phyloP scores from a whole-genome alignment of 2,888 invertebrate species.

The Lithophane leautieri region DNA sequence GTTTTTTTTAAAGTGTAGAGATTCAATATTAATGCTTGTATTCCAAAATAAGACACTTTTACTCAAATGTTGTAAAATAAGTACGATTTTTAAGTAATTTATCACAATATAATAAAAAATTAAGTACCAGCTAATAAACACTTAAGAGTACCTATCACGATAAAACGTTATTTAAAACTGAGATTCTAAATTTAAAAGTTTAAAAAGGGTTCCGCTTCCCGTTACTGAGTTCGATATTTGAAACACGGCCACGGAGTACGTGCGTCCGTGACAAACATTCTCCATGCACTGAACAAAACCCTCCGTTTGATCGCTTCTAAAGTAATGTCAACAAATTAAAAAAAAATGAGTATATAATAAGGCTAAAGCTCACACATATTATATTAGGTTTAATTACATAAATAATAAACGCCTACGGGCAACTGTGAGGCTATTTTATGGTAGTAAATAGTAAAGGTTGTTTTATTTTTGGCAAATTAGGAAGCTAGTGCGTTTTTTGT shows the following conservation, averaged over 20 bases:
- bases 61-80: neutral
- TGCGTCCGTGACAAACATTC: constrained; percentile 56
- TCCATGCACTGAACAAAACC: constrained; percentile 55
- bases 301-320: constrained; percentile 31
- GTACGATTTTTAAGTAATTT: constrained; percentile 21
- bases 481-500: neutral
- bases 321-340: constrained; percentile 51
- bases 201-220: constrained; percentile 17
- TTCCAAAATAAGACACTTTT: constrained; percentile 1
- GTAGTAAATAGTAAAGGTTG: constrained; percentile 6
- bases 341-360: constrained; percentile 2
- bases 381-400: constrained; percentile 6
- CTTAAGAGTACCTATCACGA: constrained; percentile 15
- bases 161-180: constrained; percentile 12
- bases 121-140: constrained; percentile 35
- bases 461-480: constrained; percentile 4
- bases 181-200: constrained; percentile 39
- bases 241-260: constrained; percentile 52
- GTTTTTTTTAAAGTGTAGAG: neutral
- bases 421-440: neutral
- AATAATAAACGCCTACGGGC: constrained; percentile 37
- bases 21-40: neutral
- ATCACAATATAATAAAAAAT: constrained; percentile 16
- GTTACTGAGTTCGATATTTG: constrained; percentile 47
- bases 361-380: constrained; percentile 32